phyloP scores from a whole-genome alignment of 2,113 vertebrate species.

The Alosa alosa region DNA sequence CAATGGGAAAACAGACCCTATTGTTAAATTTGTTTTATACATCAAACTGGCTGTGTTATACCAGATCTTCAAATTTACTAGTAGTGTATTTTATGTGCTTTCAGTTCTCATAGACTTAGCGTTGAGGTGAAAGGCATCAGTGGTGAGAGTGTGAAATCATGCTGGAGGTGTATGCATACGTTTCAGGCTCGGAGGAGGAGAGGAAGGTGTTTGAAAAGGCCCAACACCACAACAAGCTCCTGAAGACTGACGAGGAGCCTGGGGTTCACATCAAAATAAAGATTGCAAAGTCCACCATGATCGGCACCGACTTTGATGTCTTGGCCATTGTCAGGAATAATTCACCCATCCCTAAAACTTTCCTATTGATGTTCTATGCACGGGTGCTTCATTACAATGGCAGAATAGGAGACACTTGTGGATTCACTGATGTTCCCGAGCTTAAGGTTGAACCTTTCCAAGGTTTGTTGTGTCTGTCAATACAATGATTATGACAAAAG shows the following conservation, averaged over 20 bases:
- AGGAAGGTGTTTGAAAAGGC: constrained; percentile 74
- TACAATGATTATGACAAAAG: background rate
- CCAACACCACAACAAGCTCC: constrained; percentile 68
- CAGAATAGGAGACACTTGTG: constrained; percentile 67
- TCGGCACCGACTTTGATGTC: constrained; percentile 81
- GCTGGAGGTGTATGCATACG: background rate
- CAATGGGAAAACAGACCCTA: background rate
- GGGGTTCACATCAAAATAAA: constrained; percentile 79
- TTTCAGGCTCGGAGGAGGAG: constrained; percentile 82
- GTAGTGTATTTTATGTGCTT: background rate
- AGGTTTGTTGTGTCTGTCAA: constrained; percentile 57
- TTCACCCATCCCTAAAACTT: constrained; percentile 48
- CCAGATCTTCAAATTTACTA: too few species aligned
- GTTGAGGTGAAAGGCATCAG: background rate
- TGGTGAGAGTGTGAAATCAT: background rate
- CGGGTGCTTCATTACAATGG: constrained; percentile 73
- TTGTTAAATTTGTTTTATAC: background rate
- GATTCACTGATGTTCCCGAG: constrained; percentile 54
- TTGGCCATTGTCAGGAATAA: constrained; percentile 73
- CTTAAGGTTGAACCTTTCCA: constrained; percentile 58
- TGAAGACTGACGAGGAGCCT: constrained; percentile 56
- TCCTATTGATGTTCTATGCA: constrained; percentile 72
- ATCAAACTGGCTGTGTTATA: background rate
- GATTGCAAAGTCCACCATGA: constrained; percentile 71
- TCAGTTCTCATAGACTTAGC: background rate